A percentile compares a stretch with the other conserved stretches of the same genome.
These are phyloP conservation scores for Byasa hedistus DNA, from an alignment of 2,888 invertebrate genomes.

Conservation along the genomic window DNA sequence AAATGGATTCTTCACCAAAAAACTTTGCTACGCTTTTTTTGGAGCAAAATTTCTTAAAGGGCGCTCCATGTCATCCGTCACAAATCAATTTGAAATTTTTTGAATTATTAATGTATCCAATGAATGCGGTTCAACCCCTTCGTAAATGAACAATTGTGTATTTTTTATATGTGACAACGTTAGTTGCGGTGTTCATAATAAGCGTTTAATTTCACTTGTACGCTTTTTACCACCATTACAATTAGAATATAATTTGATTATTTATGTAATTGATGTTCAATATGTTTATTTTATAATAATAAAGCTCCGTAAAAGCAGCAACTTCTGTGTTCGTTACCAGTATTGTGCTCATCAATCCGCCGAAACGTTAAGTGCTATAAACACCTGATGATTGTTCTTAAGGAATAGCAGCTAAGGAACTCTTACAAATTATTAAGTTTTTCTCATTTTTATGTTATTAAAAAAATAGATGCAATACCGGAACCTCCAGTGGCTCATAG, in stretches of 20 bases:
- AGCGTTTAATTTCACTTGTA: constrained; percentile 12
- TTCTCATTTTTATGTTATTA: too few relatives aligned
- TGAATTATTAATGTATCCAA: constrained; percentile 25
- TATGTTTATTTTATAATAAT: too few relatives aligned
- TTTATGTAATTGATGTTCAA: not conserved
- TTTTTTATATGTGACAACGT: constrained; percentile 12
- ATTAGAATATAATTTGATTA: constrained; percentile 1
- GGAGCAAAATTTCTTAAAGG: not conserved
- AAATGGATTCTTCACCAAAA: not conserved
- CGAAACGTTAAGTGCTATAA: too few relatives aligned
- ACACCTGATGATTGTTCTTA: too few relatives aligned
- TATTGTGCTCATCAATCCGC: too few relatives aligned
- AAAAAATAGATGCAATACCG: too few relatives aligned
- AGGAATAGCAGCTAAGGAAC: too few relatives aligned
- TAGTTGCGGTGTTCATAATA: constrained; percentile 11
- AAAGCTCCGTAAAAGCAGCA: too few relatives aligned
- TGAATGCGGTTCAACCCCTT: constrained; percentile 22
- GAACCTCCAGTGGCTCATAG: too few relatives aligned
- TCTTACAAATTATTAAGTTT: too few relatives aligned
- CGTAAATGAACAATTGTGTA: constrained; percentile 22
- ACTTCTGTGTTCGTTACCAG: too few relatives aligned
- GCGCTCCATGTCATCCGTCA: constrained; percentile 15
- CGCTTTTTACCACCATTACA: constrained; percentile 1
- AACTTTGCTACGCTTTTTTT: not conserved
- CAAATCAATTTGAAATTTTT: constrained; percentile 22